Base-by-base conservation (phyloP, 2,797 vertebrate species). In the Rachycentron canadum region DNA sequence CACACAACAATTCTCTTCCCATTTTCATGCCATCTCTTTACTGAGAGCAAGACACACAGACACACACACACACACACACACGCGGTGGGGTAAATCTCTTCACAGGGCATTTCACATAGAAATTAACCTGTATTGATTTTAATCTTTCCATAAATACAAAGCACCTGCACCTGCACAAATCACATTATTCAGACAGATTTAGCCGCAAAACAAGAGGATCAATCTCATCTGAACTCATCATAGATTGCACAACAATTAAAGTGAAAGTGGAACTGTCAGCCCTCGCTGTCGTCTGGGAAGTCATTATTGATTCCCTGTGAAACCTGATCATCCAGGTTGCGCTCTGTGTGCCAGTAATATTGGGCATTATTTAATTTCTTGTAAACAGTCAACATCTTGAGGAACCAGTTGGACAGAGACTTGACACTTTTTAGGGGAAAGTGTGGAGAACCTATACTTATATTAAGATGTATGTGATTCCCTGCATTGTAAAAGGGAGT, bases 251-350 rank as follows among this genome's bases (percentile, higher is more conserved):
- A 2, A 28, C 78, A 72, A 26, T 85, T 77, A 79, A 82, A 81
- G 5, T 23, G 49, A 81, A 85, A 88, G 70, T 73, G 75, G n/a
- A 85, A 70, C 64, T 84, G 36, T 60, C 53, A 11, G 73, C 55
- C 67, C 32, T 40, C 12, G 13, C 26, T 3, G 34, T 19, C 10
- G 25, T 45, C 23, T 0, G 28, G 79, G 38, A 21, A 69, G 41
- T 60, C 26, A 0, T 55, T 38, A 82, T 66, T 80, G 75, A 84
- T 84, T 89, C 52, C 23, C 69, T 32, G 40, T 3, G 28, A 68
- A 76, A 81, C 69, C 9, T 43, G 61, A 86, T 84, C 8, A 36
- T 53, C 64, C 17, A 10, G 41, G 23, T 58, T 43, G 21, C 47
- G 17, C 6, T 26, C 4, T 25, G 8, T 23, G 25, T 19, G 21